phyloP scores from a whole-genome alignment of 2,113 vertebrate species.

The Hyperoodon ampullatus region DNA sequence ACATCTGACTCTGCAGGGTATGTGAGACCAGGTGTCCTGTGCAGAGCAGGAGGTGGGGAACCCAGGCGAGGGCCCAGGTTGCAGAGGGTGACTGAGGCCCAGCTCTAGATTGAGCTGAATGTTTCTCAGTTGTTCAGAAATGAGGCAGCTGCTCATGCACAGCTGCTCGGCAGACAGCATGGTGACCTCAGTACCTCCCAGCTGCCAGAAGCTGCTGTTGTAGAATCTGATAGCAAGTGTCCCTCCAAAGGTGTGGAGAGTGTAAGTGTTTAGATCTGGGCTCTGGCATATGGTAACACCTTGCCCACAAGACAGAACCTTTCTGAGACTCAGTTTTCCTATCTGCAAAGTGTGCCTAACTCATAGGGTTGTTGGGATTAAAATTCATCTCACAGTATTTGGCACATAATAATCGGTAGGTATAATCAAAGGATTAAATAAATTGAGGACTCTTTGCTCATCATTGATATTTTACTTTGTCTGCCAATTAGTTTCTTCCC shows the following conservation, averaged over 20 bases:
- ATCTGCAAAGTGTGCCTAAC: neutral
- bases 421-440: slow-evolving; percentile 20
- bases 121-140: neutral
- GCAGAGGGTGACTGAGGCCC: neutral
- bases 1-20: neutral
- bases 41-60: neutral
- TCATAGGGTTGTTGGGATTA: neutral
- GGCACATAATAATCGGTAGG: neutral
- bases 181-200: neutral
- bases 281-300: neutral
- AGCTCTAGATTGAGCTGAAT: neutral
- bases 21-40: neutral
- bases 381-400: neutral
- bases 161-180: neutral
- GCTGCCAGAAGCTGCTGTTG: neutral
- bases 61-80: neutral
- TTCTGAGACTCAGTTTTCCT: slow-evolving; percentile 14
- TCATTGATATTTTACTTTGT: slow-evolving; percentile 21
- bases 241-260: neutral
- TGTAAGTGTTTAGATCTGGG: neutral
- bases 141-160: neutral
- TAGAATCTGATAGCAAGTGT: neutral
- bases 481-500: neutral
- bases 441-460: neutral
- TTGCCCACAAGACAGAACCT: neutral